Evolutionary conservation across 2,113 vertebrate species (phyloP), one percentile per base, ranked within the genome.

Genomic region (Bathybates hornii): DNA sequence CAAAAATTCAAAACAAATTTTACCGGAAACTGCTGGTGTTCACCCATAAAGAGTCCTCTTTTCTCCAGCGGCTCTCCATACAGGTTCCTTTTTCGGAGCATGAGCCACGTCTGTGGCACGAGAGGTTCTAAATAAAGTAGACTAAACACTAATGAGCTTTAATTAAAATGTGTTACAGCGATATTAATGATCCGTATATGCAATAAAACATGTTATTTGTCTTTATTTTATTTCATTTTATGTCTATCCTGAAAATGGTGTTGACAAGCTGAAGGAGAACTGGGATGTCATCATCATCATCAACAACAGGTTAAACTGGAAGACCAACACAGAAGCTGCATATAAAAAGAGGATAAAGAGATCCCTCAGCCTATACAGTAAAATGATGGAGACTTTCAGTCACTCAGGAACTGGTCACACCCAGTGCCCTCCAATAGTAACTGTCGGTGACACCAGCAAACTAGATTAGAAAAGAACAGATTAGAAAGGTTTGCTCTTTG

Each of bases 11-110:
- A 95, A 94, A 87, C 21, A 91, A 79, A 53, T 7, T 2, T 12
- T 2, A 78, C 84, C 94, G 95, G 95, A 95, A 94, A 8, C 36
- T 0, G 1, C 1, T 53, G 19, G 87, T 89, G 94, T 89, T 89
- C 79, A 54, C 5, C 9, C 5, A 2, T 19, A 79, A 61, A 45
- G 32, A 3, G 5, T 86, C 54, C 21, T 27, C 48, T 5, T 61
- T 82, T 4, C 1, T 13, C 6, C 6, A 3, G 34, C 32, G 54
- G 17, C 16, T 11, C 21, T 5, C 17, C 6, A 36, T 19, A 79
- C 86, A 45, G 16, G 92, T 95, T 95, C 94, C 91, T 61, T 21
- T 21, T 61, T 4, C 2, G 24, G 9, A 29, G 43, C 21, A 32
- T 3, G 24, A 50, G 16, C 43, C 43, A 29, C 1, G 14, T 76